These are phyloP conservation scores for Epinotia brunnichana DNA, from an alignment of 2,888 invertebrate genomes.

Conservation along the genomic window DNA sequence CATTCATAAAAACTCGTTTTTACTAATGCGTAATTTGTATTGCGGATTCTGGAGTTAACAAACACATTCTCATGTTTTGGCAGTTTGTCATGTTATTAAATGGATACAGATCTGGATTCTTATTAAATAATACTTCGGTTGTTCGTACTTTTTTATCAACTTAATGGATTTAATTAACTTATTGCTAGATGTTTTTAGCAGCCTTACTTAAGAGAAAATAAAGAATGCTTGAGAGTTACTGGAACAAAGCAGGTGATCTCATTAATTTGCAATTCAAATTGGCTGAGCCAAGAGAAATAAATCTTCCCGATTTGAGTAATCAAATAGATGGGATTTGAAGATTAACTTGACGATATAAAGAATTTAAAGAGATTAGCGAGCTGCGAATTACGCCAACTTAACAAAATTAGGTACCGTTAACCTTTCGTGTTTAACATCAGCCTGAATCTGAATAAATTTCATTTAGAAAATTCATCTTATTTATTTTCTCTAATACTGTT, in stretches of 20 bases:
- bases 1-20: conserved; percentile 29
- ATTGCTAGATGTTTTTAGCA: not conserved
- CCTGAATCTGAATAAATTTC: no score
- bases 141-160: not conserved
- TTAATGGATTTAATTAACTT: not conserved
- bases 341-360: conserved; percentile 34
- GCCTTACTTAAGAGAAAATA: not conserved
- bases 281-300: conserved; percentile 26
- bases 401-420: not conserved
- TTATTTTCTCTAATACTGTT: no score
- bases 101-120: not conserved
- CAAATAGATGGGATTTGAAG: conserved; percentile 34
- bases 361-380: conserved; percentile 21
- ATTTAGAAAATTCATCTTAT: no score
- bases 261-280: conserved; percentile 39
- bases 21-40: not conserved
- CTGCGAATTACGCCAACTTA: conserved; percentile 10
- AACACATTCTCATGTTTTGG: conserved; percentile 8
- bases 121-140: conserved; percentile 1
- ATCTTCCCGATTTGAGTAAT: conserved; percentile 40
- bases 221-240: not conserved
- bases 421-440: not conserved
- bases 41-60: conserved; percentile 10
- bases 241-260: conserved; percentile 33
- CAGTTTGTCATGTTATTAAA: not conserved